Evolutionary conservation across 2,113 vertebrate genomes (phyloP), one percentile per base, ranked within the genome.

Genomic region (Neodon shergylaensis): DNA sequence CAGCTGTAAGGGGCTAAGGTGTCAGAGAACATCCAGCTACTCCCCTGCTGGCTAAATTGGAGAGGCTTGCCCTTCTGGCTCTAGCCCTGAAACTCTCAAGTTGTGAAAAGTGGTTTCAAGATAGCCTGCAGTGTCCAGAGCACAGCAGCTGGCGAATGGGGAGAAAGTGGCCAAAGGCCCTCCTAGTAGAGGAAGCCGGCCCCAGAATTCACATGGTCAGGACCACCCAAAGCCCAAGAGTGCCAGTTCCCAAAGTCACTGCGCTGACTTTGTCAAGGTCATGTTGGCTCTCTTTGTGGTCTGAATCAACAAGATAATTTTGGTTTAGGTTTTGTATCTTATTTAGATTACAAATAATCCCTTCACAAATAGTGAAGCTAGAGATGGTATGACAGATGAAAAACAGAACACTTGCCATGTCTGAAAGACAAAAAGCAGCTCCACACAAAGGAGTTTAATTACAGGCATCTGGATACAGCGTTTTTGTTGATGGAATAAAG

Each of bases 111-210:
- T 99, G 74, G 99, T 99, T 95, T 99, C 95, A 22, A 99, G 98
- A 96, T 99, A 99, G 2, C 99, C 99, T 58, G 99, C 98, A 0
- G 98, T 99, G 66, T 98, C 99, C 97, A 99, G 97, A 0, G 99
- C 99, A 98, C 98, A 99, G 98, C 99, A 99, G 94, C 99, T 99
- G 0, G 99, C 99, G 99, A 98, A 94, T 99, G 99, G n/a, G 99
- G 88, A 0, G 99, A 99, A 98, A 99, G 98, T 0, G 99, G 99
- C 98, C 99, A 99, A 36, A 99, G 98, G 1, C 99, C 98, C 83
- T 99, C 98, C 66, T 94, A 98, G 97, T 98, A 99, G 0, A 98
- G 76, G 7, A 54, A 65, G 0, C 96, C 96, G 99, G 95, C 76
- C 98, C 98, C 97, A 99, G 94, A 9, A 99, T 98, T 83, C 99